A percentile compares a stretch with the other conserved stretches of the same genome.
Evolutionary conservation across 2,113 vertebrate genomes (phyloP).

Genomic region (Origma solitaria): DNA sequence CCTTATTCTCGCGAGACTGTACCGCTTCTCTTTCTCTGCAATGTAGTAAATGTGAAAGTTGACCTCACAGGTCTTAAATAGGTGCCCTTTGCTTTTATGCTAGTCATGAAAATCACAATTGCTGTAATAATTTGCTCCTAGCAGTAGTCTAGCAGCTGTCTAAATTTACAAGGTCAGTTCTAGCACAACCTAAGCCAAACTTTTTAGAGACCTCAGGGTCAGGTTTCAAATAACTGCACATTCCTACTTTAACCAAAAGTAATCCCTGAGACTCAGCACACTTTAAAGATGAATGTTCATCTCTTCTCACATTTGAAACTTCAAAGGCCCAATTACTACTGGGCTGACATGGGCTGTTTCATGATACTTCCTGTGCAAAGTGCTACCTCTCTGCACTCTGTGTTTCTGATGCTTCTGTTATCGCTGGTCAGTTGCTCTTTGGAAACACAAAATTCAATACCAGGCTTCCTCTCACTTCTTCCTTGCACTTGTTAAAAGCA

Average conservation of each 20-base stretch:
- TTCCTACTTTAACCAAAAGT: conserved; percentile 75
- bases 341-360: conserved; percentile 57
- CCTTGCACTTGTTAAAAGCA: conserved; percentile 67
- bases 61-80: conserved; percentile 43
- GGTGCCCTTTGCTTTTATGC: conserved; percentile 53
- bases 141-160: conserved; percentile 72
- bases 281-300: conserved; percentile 73
- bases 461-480: conserved; percentile 37
- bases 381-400: conserved; percentile 40
- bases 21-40: neutral
- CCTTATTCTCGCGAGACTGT: conserved; percentile 11
- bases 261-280: conserved; percentile 57
- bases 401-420: conserved; percentile 34
- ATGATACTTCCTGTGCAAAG: conserved; percentile 68
- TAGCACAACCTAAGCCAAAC: conserved; percentile 58
- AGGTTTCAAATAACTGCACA: conserved; percentile 75
- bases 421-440: conserved; percentile 20
- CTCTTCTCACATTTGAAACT: conserved; percentile 67
- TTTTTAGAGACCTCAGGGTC: conserved; percentile 68
- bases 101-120: conserved; percentile 59
- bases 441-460: conserved; percentile 35
- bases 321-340: conserved; percentile 71
- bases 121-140: conserved; percentile 69
- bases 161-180: conserved; percentile 77
- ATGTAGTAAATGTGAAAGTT: conserved; percentile 37